Percentiles rank a stretch among this genome's conserved stretches.
Evolutionary conservation across 2,113 vertebrate species (phyloP).

Genomic region (Thunnus maccoyii): DNA sequence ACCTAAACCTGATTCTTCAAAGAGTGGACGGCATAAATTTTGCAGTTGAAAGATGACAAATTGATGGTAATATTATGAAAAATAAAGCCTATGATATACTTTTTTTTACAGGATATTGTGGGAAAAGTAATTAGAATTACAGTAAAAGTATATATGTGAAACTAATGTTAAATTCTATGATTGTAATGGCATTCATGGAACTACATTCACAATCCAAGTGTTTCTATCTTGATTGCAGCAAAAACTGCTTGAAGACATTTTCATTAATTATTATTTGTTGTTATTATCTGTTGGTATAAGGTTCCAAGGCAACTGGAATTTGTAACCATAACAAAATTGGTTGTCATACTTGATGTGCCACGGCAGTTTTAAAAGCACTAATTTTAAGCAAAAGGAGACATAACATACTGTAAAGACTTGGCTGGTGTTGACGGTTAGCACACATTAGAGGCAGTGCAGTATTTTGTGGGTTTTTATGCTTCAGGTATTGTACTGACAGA

Average conservation of each 20-base stretch:
- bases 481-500: constrained; percentile 18
- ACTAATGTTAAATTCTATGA: not conserved
- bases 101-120: too few species aligned
- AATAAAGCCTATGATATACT: too few species aligned
- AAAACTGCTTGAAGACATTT: constrained; percentile 6
- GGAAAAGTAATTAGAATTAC: too few species aligned
- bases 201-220: not conserved
- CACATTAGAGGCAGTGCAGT: constrained; percentile 16
- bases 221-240: not conserved
- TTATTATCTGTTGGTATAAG: constrained; percentile 7
- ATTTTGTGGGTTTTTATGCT: constrained; percentile 32
- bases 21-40: too few species aligned
- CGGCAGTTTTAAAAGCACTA: constrained; percentile 7
- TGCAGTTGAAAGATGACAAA: too few species aligned
- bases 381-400: constrained; percentile 48
- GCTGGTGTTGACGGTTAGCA: constrained; percentile 14
- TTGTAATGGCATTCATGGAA: not conserved
- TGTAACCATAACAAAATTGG: constrained; percentile 38
- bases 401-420: constrained; percentile 27
- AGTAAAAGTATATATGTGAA: not conserved
- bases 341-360: not conserved
- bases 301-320: constrained; percentile 7
- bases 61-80: too few species aligned
- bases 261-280: constrained; percentile 5
- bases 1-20: too few species aligned